Base-by-base conservation (phyloP, 2,797 vertebrate species). In the Picus viridis region DNA sequence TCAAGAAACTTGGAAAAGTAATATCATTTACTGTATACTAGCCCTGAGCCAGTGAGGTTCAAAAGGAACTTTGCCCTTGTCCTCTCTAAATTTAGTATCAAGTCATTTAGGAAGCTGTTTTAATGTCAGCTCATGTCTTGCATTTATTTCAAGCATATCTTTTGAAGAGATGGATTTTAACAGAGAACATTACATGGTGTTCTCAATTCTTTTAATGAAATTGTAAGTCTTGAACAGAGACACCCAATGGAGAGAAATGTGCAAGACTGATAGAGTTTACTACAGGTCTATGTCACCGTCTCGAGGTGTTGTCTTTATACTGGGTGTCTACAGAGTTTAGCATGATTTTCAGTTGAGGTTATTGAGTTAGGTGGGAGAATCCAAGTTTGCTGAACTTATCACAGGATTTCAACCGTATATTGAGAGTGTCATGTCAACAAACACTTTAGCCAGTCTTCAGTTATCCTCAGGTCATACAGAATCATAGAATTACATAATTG, bases 191-290 rank as follows among this genome's bases (percentile, higher is more conserved):
- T 68, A 39, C 36, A 41, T 73, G 39, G 79, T 74, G 83, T 89
- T 94, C 13, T 51, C 51, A 93, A 85, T 90, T 87, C 69, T 83
- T 92, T 83, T 77, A 80, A 93, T 83, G n/a, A 64, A 59, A 89
- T 92, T 69, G 32, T 54, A 77, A 87, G 5, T 36, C 51, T 83
- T 80, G 62, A 82, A 43, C 72, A 94, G 75, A 92, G 61, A 64
- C 36, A 56, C 51, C 1, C 51, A 78, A 9, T 51, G 41, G 36
- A 83, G 30, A 69, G 26, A 82, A 74, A 68, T 54, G 26, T 13
- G 30, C 16, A 73, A 67, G 77, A 79, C 2, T 39, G 20, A 29
- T 19, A 62, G 4, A 59, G 8, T 7, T 75, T 90, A 67, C 43
- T 75, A 18, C 34, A 70, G 30, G 12, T 64, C 53, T 79, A 7